These are phyloP conservation scores for Drosophila tani DNA, from an alignment of 1,140 invertebrate genomes.

Conservation along the genomic window DNA sequence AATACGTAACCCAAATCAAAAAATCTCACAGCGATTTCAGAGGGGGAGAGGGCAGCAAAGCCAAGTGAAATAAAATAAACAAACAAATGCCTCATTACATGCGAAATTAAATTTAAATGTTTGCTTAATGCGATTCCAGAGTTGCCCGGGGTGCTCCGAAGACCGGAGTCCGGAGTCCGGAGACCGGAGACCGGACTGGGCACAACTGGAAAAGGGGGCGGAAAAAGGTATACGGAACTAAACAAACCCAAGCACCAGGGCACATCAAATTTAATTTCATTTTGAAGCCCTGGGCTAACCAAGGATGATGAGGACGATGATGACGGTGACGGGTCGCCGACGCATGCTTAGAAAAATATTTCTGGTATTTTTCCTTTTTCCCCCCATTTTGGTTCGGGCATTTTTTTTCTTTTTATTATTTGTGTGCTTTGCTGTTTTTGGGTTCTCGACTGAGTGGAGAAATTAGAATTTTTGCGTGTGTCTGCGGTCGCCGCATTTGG, in stretches of 20 bases:
- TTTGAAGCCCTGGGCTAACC: constrained; percentile 80
- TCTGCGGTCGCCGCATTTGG: constrained; percentile 71
- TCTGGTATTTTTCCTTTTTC: constrained; percentile 69
- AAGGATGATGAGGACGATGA: constrained; percentile 53
- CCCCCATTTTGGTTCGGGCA: constrained; percentile 16
- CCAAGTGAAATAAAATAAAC: constrained; percentile 70
- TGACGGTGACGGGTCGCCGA: constrained; percentile 49
- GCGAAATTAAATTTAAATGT: constrained; percentile 85
- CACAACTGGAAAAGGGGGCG: constrained; percentile 42
- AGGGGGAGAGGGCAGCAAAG: constrained; percentile 15
- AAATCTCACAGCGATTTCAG: constrained; percentile 17
- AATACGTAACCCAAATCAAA: constrained; percentile 32
- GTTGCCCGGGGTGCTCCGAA: constrained; percentile 54
- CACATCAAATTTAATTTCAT: constrained; percentile 83
- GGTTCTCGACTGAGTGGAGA: constrained; percentile 63
- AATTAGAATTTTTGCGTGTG: constrained; percentile 78
- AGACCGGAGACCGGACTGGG: constrained; percentile 6
- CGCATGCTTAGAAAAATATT: constrained; percentile 81
- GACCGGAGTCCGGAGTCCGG: constrained; percentile 18
- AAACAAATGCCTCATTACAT: constrained; percentile 85
- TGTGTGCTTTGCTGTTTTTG: constrained; percentile 39
- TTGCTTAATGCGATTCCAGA: constrained; percentile 82
- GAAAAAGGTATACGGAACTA: constrained; percentile 61
- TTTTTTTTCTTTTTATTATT: constrained; percentile 15
- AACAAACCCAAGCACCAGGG: constrained; percentile 66